Evolutionary conservation across 2,888 invertebrate species (phyloP), one percentile per base, ranked within the genome.

Genomic region (Gastrophysa polygoni): DNA sequence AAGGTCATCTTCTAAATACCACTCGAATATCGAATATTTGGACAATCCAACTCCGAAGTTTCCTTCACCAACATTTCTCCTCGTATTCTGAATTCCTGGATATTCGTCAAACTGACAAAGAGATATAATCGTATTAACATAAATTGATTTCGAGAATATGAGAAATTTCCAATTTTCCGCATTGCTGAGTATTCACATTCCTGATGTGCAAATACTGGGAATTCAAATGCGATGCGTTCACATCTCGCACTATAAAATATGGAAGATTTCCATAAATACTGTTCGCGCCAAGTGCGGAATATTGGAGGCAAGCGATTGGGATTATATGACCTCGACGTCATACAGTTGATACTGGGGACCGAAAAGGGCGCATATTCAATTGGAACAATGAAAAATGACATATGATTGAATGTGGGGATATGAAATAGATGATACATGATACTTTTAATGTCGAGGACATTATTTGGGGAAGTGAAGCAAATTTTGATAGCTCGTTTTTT

Each of bases 111-210:
- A 58, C 55, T 60, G 63, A 66, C 68, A 67, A 66, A 65, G 65
- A 66, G 64, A 69, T 66, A 71, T 71, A 71, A 72, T 72, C 68
- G 72, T 67, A 72, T 72, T 72, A 72, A 68, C 71, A 70, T 72
- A 70, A 71, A 72, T 72, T 71, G 71, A 72, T 71, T 71, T 60
- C 47, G 63, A 11, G 62, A 72, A 68, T 72, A 71, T 71, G 70
- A 72, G 71, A 69, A 69, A 71, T 69, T 72, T 69, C 66, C 70
- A 67, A 69, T 69, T 70, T 71, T 66, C 58, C 62, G 69, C 66
- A 63, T 58, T 61, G 58, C 61, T 57, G 51, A 38, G 46, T 38
- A 24, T 49, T 63, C 63, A 57, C 59, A 51, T 59, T 54, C 57
- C 29, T 49, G 54, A 62, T 61, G 49, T n/a, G 38, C 38, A 14